A percentile compares a stretch with the other conserved stretches of the same genome.
phyloP scores from a whole-genome alignment of 1,140 invertebrate species.

The Neotoxoptera formosana region DNA sequence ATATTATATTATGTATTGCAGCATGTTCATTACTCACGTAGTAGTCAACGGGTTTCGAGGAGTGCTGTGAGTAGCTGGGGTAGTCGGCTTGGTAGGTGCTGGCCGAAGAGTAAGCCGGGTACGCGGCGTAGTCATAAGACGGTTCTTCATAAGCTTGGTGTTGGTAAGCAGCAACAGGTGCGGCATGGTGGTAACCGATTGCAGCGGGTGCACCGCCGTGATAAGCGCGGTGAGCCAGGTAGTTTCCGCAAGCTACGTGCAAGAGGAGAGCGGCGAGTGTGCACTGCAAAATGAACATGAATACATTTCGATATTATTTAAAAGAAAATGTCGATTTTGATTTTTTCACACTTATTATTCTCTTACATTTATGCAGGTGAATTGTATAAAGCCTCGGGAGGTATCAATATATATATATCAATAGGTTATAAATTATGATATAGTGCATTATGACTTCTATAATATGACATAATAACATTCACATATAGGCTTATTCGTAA shows the following conservation, averaged over 20 bases:
- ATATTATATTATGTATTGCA: background rate
- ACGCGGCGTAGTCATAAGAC: conserved; percentile 42
- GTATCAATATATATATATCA: too few species aligned
- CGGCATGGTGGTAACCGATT: background rate
- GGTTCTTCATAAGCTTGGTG: background rate
- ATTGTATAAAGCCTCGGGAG: too few species aligned
- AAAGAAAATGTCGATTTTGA: background rate
- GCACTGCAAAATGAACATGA: background rate
- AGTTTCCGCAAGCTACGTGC: conserved; percentile 18
- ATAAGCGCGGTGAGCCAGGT: conserved; percentile 44
- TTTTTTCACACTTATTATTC: background rate
- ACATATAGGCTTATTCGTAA: background rate
- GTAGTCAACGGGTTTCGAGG: conserved; percentile 57
- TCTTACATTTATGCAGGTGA: background rate
- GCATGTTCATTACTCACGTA: conserved; percentile 54
- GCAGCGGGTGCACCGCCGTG: background rate
- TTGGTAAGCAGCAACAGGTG: background rate
- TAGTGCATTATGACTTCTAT: background rate
- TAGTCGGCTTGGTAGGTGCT: conserved; percentile 56
- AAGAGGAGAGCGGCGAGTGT: conserved; percentile 44
- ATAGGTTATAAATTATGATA: background rate
- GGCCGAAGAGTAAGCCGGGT: conserved; percentile 59
- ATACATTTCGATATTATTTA: background rate
- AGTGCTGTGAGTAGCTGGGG: conserved; percentile 39
- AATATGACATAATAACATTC: background rate